phyloP scores from a whole-genome alignment of 1,140 invertebrate species.

The Propsilocerus akamusi region DNA sequence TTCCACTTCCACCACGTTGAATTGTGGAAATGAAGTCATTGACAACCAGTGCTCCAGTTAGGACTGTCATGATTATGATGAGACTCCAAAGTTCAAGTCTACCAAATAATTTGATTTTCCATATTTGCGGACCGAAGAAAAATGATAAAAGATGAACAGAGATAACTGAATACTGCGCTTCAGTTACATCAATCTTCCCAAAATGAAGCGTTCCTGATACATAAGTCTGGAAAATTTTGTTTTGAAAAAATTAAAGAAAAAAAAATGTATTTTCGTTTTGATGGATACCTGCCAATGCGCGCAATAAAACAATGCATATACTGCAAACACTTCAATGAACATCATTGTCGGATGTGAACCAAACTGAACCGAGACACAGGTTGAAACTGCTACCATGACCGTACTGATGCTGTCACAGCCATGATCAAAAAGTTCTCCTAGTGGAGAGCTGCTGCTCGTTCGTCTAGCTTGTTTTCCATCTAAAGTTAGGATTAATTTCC shows the following conservation, averaged over 20 bases:
- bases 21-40: constrained; percentile 14
- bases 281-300: constrained; percentile 79
- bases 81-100: neutral
- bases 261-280: no score
- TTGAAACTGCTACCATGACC: constrained; percentile 90
- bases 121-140: constrained; percentile 68
- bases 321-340: constrained; percentile 52
- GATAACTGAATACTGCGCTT: constrained; percentile 92
- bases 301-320: constrained; percentile 75
- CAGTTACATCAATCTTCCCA: constrained; percentile 93
- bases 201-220: constrained; percentile 87
- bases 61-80: neutral
- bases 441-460: constrained; percentile 79
- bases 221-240: no score
- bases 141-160: constrained; percentile 72
- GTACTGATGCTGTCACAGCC: constrained; percentile 97
- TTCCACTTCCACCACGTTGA: constrained; percentile 62
- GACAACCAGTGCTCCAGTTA: neutral
- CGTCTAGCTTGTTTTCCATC: constrained; percentile 98
- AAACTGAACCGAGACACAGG: constrained; percentile 78
- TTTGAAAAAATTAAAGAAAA: no score
- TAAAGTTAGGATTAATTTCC: neutral
- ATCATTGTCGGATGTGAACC: constrained; percentile 83
- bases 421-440: constrained; percentile 99
- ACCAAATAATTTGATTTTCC: constrained; percentile 40